Conservation (phyloP, 2,888 invertebrate genomes). For the Polyploca ridens region DNA sequence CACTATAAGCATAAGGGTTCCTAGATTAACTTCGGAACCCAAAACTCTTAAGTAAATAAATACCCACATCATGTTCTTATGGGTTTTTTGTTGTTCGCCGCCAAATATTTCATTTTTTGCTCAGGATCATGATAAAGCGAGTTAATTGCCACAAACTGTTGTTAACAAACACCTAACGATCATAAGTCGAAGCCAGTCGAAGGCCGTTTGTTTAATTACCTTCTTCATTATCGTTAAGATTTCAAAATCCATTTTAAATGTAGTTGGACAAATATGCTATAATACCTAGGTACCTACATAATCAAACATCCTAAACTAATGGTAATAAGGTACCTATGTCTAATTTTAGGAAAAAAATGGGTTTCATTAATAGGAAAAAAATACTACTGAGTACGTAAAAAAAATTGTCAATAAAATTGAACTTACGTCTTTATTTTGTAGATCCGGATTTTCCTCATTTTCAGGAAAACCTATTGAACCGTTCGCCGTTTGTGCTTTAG, state of each 20-base stretch:
- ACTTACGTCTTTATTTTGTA: conserved; percentile 71
- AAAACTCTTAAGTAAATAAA: too few relatives aligned
- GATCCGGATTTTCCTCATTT: conserved; percentile 60
- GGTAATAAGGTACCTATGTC: neutral
- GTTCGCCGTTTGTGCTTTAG: conserved; percentile 41
- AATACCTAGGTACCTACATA: too few relatives aligned
- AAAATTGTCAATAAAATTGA: neutral
- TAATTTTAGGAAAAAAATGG: too few relatives aligned
- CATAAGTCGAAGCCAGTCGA: neutral
- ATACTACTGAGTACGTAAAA: neutral
- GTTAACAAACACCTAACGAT: neutral
- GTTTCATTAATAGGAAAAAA: too few relatives aligned
- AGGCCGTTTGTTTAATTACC: neutral
- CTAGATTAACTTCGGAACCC: too few relatives aligned
- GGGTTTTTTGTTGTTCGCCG: too few relatives aligned
- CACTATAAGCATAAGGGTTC: too few relatives aligned
- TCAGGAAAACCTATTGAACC: conserved; percentile 75
- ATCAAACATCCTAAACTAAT: too few relatives aligned
- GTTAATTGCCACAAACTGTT: neutral
- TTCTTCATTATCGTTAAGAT: neutral
- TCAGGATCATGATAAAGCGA: neutral
- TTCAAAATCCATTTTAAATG: neutral
- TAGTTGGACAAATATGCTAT: neutral
- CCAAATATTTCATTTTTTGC: neutral
- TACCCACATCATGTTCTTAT: too few relatives aligned